Evolutionary conservation across 2,888 invertebrate species (phyloP).

Genomic region (Halocaridina rubra): DNA sequence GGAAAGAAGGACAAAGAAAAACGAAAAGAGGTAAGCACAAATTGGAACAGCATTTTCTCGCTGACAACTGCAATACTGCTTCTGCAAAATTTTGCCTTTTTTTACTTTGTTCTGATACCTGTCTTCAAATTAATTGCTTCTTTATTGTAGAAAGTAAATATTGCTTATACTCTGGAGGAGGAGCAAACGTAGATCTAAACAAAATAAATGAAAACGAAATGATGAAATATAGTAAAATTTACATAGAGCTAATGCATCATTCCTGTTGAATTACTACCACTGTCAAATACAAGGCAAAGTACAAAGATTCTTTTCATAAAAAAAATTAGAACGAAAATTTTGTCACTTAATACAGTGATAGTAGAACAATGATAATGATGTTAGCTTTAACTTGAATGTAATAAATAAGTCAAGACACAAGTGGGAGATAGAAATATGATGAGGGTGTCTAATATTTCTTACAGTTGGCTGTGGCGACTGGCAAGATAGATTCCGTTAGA

Average conservation of each 20-base stretch:
- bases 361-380: background rate
- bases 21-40: constrained; percentile 36
- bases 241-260: too few species aligned
- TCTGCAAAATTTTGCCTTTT: constrained; percentile 43
- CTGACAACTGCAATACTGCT: constrained; percentile 21
- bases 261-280: too few species aligned
- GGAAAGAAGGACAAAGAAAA: background rate
- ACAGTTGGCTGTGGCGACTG: constrained; percentile 20
- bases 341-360: too few species aligned
- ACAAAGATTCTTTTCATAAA: too few species aligned
- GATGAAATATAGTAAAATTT: too few species aligned
- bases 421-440: constrained; percentile 10
- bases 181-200: background rate
- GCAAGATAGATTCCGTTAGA: constrained; percentile 9
- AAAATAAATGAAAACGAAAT: too few species aligned
- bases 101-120: constrained; percentile 45
- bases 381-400: background rate
- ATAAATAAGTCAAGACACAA: background rate
- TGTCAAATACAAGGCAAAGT: too few species aligned
- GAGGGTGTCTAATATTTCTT: constrained; percentile 18
- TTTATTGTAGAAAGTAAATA: background rate
- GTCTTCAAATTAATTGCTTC: constrained; percentile 33
- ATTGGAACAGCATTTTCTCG: background rate
- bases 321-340: too few species aligned
- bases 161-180: background rate